phyloP scores from a whole-genome alignment of 2,113 vertebrate genomes.

The Microtus pennsylvanicus region DNA sequence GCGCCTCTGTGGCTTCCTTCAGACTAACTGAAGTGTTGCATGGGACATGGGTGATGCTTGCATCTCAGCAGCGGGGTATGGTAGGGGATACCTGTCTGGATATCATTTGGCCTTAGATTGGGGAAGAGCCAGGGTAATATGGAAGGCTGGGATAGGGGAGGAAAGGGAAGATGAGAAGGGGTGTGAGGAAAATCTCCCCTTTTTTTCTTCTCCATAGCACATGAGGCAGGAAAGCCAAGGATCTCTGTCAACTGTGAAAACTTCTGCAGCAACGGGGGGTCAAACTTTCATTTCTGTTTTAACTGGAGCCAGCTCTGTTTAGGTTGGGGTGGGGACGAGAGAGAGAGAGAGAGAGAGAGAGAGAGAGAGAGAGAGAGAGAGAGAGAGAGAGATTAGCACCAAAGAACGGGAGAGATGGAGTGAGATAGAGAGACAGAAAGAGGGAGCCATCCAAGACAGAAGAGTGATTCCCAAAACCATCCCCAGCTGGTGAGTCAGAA shows the following conservation, averaged over 20 bases:
- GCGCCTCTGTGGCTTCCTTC: conserved; percentile 67
- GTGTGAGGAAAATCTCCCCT: not conserved
- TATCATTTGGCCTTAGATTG: not conserved
- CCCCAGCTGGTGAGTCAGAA: not conserved
- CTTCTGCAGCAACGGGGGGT: conserved; percentile 48
- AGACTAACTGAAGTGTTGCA: conserved; percentile 77
- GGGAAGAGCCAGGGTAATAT: not conserved
- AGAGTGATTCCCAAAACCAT: not conserved
- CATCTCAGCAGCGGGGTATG: not conserved
- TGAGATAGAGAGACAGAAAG: not conserved
- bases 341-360: not conserved
- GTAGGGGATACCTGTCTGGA: conserved; percentile 9
- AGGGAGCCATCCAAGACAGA: not conserved
- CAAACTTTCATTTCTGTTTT: conserved; percentile 61
- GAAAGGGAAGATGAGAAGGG: not conserved
- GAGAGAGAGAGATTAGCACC: not conserved
- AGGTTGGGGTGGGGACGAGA: not conserved
- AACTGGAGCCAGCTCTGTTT: conserved; percentile 35
- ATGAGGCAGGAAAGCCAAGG: conserved; percentile 61
- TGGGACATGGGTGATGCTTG: conserved; percentile 69
- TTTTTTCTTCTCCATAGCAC: not conserved
- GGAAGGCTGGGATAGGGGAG: not conserved
- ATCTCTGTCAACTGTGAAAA: conserved; percentile 76
- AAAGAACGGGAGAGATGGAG: not conserved
- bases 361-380: not conserved